These are phyloP conservation scores for Tyto alba DNA, from an alignment of 2,113 vertebrate species.

Conservation along the genomic window DNA sequence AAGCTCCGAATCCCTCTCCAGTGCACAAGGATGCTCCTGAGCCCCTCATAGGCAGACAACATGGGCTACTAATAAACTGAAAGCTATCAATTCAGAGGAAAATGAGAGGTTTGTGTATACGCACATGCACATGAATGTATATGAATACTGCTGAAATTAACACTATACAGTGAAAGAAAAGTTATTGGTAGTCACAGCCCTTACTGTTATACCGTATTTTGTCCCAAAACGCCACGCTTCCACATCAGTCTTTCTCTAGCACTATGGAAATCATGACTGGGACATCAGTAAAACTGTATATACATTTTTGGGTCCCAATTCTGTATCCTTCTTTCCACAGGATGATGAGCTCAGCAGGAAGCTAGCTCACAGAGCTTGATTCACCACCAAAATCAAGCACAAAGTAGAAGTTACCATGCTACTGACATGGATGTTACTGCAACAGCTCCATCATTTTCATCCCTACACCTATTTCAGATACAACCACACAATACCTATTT, in stretches of 20 bases:
- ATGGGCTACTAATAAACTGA: not conserved
- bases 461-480: not conserved
- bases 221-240: not conserved
- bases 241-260: not conserved
- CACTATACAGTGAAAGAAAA: not conserved
- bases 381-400: not conserved
- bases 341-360: not conserved
- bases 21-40: not conserved
- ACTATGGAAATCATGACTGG: not conserved
- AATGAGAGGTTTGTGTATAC: not conserved
- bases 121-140: accelerated
- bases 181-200: not conserved
- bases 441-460: not conserved
- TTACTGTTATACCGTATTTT: not conserved
- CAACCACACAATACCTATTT: too few relatives aligned
- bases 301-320: not conserved
- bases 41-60: not conserved
- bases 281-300: not conserved
- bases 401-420: not conserved
- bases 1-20: not conserved
- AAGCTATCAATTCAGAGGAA: not conserved
- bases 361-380: not conserved
- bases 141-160: not conserved
- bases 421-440: not conserved
- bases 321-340: not conserved